phyloP scores from a whole-genome alignment of 2,888 invertebrate genomes.

The Ormia ochracea region DNA sequence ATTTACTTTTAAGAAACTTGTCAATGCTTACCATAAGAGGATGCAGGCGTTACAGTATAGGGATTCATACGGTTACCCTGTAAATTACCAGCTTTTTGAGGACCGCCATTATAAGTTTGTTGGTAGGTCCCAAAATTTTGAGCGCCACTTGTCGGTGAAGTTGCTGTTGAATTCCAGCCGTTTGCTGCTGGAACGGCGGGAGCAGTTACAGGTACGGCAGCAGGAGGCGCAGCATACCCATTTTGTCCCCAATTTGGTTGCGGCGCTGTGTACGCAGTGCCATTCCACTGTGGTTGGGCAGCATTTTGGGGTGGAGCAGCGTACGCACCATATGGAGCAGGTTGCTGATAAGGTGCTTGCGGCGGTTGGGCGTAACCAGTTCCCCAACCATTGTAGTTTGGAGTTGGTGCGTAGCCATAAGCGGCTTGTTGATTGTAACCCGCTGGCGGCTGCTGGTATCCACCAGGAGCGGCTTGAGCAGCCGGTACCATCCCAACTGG shows the following conservation, averaged over 20 bases:
- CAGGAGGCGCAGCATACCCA: conserved; percentile 64
- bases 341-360: conserved; percentile 65
- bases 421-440: conserved; percentile 64
- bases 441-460: conserved; percentile 65
- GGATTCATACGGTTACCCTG: conserved; percentile 84
- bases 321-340: conserved; percentile 67
- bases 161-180: conserved; percentile 61
- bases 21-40: conserved; percentile 70
- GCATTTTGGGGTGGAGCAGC: conserved; percentile 63
- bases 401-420: conserved; percentile 75
- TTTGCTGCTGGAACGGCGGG: conserved; percentile 62
- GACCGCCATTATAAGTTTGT: conserved; percentile 88
- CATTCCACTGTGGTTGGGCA: conserved; percentile 62
- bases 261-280: conserved; percentile 53
- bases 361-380: conserved; percentile 69
- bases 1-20: not conserved
- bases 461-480: conserved; percentile 62
- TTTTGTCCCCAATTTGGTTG: conserved; percentile 63
- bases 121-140: conserved; percentile 82
- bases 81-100: conserved; percentile 85
- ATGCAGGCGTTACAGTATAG: conserved; percentile 74
- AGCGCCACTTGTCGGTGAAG: conserved; percentile 54
- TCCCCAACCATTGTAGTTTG: conserved; percentile 67
- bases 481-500: conserved; percentile 52
- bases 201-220: conserved; percentile 63